Conservation (phyloP, 2,888 invertebrate species). For the Habroteleia sp. region DNA sequence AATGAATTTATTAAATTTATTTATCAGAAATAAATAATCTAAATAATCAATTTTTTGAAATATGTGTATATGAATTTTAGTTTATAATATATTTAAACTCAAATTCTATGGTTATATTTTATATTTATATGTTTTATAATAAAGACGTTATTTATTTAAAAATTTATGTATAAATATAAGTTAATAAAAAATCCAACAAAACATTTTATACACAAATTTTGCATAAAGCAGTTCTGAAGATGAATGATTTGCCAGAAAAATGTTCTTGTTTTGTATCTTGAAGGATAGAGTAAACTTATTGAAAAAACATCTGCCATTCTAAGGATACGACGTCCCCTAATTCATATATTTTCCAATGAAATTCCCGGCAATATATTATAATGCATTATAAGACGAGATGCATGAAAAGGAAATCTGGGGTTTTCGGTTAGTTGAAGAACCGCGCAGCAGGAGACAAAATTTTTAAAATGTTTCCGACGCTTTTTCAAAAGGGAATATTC, state of each 20-base stretch:
- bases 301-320: slow-evolving; percentile 54
- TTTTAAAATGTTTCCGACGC: slow-evolving; percentile 4
- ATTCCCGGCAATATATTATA: slow-evolving; percentile 50
- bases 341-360: slow-evolving; percentile 52
- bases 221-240: background rate
- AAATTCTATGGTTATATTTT: no score
- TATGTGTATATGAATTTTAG: no score
- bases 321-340: slow-evolving; percentile 29
- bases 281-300: slow-evolving; percentile 15
- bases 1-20: no score
- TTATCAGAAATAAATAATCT: no score
- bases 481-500: background rate
- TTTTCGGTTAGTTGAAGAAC: slow-evolving; percentile 34
- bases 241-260: background rate
- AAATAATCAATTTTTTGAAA: no score
- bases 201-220: no score
- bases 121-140: no score
- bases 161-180: no score
- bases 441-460: slow-evolving; percentile 41
- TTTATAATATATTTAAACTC: no score
- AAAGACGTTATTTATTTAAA: no score
- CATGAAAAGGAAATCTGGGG: slow-evolving; percentile 35
- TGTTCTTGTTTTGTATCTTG: slow-evolving; percentile 22
- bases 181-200: no score
- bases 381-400: slow-evolving; percentile 16